Conservation (phyloP, 2,888 invertebrate genomes). For the Melanotus villosus region DNA sequence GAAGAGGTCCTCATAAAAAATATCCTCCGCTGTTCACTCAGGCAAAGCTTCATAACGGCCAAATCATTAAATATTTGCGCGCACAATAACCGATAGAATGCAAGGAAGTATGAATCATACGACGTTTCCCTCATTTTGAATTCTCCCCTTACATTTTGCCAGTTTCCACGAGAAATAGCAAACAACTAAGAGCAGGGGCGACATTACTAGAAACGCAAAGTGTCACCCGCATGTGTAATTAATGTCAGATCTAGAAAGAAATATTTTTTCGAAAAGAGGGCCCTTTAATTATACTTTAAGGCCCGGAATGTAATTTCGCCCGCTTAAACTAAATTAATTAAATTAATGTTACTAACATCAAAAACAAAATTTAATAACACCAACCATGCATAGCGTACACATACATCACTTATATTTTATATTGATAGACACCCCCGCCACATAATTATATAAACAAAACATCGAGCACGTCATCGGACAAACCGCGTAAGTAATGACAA, state of each 20-base stretch:
- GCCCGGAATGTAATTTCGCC: not conserved
- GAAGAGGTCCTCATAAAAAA: conserved; percentile 45
- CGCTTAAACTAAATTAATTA: not conserved
- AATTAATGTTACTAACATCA: not conserved
- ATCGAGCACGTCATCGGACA: conserved; percentile 22
- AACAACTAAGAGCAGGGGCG: conserved; percentile 57
- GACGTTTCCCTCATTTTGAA: conserved; percentile 64
- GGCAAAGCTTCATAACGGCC: conserved; percentile 53
- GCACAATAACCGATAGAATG: conserved; percentile 50
- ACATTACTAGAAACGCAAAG: conserved; percentile 59
- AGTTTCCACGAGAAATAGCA: conserved; percentile 63
- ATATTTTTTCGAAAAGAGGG: conserved; percentile 16
- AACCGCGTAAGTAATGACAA: conserved; percentile 32
- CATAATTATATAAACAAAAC: conserved; percentile 39
- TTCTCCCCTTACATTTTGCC: conserved; percentile 60
- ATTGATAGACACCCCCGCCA: conserved; percentile 36
- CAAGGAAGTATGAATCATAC: conserved; percentile 66
- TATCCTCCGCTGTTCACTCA: conserved; percentile 47
- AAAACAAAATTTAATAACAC: conserved; percentile 11
- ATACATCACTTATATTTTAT: conserved; percentile 31
- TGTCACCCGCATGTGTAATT: conserved; percentile 60
- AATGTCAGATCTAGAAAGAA: conserved; percentile 34
- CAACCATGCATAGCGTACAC: conserved; percentile 30
- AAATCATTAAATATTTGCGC: conserved; percentile 62
- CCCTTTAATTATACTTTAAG: not conserved